Evolutionary conservation across 1,140 invertebrate genomes (phyloP).

Genomic region (Dendrolimus punctatus): DNA sequence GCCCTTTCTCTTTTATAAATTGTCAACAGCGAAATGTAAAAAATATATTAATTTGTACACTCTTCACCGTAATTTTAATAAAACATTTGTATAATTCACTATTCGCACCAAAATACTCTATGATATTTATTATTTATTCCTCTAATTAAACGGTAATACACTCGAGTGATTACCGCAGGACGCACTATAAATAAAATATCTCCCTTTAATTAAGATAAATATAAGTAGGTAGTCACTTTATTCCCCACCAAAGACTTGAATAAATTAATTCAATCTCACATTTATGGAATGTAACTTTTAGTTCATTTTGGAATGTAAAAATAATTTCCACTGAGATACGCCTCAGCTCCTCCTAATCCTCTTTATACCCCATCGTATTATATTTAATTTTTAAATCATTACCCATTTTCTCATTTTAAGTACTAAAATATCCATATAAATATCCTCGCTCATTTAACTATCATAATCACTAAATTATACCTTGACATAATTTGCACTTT

Average conservation of each 20-base stretch:
- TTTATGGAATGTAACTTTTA: conserved; percentile 20
- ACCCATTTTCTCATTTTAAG: conserved; percentile 39
- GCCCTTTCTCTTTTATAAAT: conserved; percentile 54
- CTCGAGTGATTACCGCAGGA: conserved; percentile 46
- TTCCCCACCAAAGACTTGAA: conserved; percentile 53
- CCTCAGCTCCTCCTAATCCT: conserved; percentile 6
- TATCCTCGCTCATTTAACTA: conserved; percentile 55
- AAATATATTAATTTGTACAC: conserved; percentile 70
- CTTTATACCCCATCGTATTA: conserved; percentile 22
- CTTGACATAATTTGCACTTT: conserved; percentile 64
- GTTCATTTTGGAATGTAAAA: conserved; percentile 51
- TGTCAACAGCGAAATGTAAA: conserved; percentile 66
- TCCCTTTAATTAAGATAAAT: conserved; percentile 33
- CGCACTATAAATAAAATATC: conserved; percentile 53
- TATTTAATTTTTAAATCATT: conserved; percentile 19
- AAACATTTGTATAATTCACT: conserved; percentile 70
- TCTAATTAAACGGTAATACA: conserved; percentile 29
- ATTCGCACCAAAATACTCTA: conserved; percentile 68
- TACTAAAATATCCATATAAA: conserved; percentile 65
- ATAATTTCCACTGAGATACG: conserved; percentile 7
- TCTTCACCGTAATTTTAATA: conserved; percentile 50
- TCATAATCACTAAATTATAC: conserved; percentile 53
- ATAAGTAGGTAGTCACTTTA: conserved; percentile 47
- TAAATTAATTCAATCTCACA: conserved; percentile 34
- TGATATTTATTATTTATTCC: conserved; percentile 42